Base-by-base conservation (phyloP, 2,888 invertebrate species). In the Apodemia duryi region DNA sequence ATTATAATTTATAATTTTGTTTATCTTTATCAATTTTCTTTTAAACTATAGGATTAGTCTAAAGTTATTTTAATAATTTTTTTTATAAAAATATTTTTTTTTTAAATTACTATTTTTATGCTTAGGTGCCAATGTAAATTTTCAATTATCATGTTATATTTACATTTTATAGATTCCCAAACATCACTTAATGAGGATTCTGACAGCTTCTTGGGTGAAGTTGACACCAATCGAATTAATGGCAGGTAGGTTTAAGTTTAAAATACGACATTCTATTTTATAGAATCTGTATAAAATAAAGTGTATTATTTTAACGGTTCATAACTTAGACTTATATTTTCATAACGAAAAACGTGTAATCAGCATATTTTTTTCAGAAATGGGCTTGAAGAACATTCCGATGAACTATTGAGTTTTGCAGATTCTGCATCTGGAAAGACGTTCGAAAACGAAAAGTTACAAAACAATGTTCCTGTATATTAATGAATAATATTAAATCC, bases 151-250 rank as follows among this genome's bases (percentile, higher is more conserved):
- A 51, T 66, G 38, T 62, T 54, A 46, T 10, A 54, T 54, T 46
- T 67, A 60, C 64, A 66, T 61, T 69, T 83, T 82, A 5, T 80
- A 93, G 93, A 93, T 77, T 93, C 93, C 10, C 93, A 92, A 77
- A 89, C 88, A 67, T 92, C 93, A 6, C 79, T 93, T 41, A 92
- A 92, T 70, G 92, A 92, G 62, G 91, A 93, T 73, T 89, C 92
- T 2, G 92, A 92, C 69, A 91, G 91, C 72, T 82, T 90, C 63
- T 85, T 86, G 49, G 90, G 83, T 61, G 91, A 91, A 70, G 82
- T 78, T 5, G 86, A 86, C 67, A 77, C 79, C 41, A 80, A 84
- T 72, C 80, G 79, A 49, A 70, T 75, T 43, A 79, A 75, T 62
- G 81, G 78, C 75, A 81, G 83, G 85, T 85, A 71, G 75, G 69